phyloP scores from a whole-genome alignment of 2,113 vertebrate genomes.

The Okapia johnstoni region DNA sequence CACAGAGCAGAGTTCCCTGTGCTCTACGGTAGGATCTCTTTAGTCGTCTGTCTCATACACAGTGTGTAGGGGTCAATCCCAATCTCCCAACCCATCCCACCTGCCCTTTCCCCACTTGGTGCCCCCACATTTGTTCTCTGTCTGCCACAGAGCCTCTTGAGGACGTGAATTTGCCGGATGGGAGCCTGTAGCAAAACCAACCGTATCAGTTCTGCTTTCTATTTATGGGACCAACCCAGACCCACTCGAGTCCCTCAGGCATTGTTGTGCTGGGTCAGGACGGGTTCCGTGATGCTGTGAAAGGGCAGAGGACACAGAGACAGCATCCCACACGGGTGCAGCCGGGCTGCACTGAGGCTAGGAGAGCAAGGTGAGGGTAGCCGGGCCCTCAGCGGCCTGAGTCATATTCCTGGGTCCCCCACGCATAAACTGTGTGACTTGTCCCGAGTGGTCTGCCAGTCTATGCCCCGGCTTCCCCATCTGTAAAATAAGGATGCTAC shows the following conservation, averaged over 20 bases:
- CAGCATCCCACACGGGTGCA: fast-evolving
- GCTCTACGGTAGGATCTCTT: fast-evolving
- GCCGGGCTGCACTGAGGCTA: not conserved
- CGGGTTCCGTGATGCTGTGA: not conserved
- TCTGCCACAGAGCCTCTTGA: not conserved
- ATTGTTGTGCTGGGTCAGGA: not conserved
- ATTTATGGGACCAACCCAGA: not conserved
- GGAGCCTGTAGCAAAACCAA: not conserved
- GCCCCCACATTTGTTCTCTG: not conserved
- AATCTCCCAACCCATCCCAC: not conserved
- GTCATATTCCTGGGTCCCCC: not conserved
- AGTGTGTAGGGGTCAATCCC: not conserved
- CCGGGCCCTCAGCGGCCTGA: not conserved
- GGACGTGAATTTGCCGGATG: not conserved
- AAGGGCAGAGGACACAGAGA: not conserved
- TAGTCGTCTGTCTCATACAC: not conserved
- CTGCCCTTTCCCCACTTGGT: not conserved
- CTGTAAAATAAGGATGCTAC: not conserved
- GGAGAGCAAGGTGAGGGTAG: not conserved
- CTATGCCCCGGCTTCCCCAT: not conserved
- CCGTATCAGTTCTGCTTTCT: conserved; percentile 37
- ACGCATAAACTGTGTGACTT: not conserved
- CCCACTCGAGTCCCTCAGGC: not conserved
- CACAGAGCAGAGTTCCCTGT: not conserved
- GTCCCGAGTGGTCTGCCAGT: not conserved